Percentiles rank a stretch among this genome's conserved stretches.
Evolutionary conservation across 53 echinoderm and acorn worm genomes (phyloP).

Genomic region (Zoroaster sp.): DNA sequence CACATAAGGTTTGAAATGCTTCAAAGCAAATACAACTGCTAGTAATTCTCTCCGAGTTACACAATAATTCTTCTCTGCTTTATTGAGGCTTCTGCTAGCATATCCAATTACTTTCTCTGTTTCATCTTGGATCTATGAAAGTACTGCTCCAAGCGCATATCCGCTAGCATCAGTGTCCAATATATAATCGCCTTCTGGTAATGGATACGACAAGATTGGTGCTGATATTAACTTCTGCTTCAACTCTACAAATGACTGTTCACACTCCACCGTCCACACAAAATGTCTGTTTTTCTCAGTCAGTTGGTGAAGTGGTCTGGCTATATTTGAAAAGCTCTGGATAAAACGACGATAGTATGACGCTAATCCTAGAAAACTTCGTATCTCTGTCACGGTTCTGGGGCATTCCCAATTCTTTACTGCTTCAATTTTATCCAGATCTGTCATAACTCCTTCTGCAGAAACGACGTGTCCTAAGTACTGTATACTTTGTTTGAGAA

Average conservation of each 20-base stretch:
- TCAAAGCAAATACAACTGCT: neutral
- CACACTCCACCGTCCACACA: neutral
- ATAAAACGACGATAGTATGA: neutral
- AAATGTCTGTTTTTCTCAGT: neutral
- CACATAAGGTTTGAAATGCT: neutral
- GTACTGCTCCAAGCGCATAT: neutral
- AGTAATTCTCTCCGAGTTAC: neutral
- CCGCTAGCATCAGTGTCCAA: neutral
- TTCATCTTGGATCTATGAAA: neutral
- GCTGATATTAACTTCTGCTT: neutral
- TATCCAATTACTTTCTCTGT: neutral
- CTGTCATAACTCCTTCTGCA: slow-evolving; percentile 25
- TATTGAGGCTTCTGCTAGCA: neutral
- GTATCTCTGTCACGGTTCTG: neutral
- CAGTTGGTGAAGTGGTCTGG: too few species aligned
- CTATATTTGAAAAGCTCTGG: neutral
- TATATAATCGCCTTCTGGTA: neutral
- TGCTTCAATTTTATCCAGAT: slow-evolving; percentile 29
- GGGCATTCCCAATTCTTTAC: slow-evolving; percentile 19
- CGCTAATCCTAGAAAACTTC: slow-evolving; percentile 22
- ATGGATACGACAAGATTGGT: neutral
- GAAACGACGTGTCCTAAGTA: slow-evolving; percentile 34
- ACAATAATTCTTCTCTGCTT: neutral
- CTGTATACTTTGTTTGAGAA: neutral
- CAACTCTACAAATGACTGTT: neutral